Conservation (phyloP, 1,140 invertebrate genomes). For the Euglossa dilemma region DNA sequence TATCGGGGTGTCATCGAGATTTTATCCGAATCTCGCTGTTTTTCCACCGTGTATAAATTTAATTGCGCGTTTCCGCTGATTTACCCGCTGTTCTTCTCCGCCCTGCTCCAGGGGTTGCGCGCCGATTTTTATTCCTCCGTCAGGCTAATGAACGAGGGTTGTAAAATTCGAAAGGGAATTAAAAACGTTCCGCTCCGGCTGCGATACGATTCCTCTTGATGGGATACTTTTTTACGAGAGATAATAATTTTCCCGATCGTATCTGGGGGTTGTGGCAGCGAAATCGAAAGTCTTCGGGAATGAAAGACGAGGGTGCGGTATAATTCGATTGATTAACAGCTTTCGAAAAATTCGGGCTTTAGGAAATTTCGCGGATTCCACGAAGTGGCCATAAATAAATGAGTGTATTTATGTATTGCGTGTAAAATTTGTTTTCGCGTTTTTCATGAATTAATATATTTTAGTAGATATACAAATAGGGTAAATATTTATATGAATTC, state of each 20-base stretch:
- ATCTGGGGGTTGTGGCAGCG: no score
- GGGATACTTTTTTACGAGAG: background rate
- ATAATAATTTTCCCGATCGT: background rate
- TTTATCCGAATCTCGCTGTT: slow-evolving; percentile 33
- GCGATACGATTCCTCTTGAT: background rate
- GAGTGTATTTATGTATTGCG: no score
- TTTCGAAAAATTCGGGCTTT: no score
- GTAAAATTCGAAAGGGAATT: background rate
- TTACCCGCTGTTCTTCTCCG: background rate
- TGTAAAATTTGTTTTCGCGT: no score
- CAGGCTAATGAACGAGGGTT: background rate
- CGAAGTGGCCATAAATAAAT: no score
- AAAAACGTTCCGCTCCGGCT: background rate
- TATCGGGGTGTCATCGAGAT: slow-evolving; percentile 39
- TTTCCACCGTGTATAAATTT: background rate
- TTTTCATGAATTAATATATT: no score
- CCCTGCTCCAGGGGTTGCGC: background rate
- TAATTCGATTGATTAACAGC: no score
- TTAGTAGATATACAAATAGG: no score
- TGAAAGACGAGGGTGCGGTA: no score
- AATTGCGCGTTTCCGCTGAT: background rate
- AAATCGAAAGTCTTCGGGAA: no score
- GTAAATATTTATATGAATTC: no score
- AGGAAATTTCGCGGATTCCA: no score
- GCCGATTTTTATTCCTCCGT: background rate